Evolutionary conservation across 1,140 invertebrate genomes (phyloP), one percentile per base, ranked within the genome.

Genomic region (Frieseomelitta varia): DNA sequence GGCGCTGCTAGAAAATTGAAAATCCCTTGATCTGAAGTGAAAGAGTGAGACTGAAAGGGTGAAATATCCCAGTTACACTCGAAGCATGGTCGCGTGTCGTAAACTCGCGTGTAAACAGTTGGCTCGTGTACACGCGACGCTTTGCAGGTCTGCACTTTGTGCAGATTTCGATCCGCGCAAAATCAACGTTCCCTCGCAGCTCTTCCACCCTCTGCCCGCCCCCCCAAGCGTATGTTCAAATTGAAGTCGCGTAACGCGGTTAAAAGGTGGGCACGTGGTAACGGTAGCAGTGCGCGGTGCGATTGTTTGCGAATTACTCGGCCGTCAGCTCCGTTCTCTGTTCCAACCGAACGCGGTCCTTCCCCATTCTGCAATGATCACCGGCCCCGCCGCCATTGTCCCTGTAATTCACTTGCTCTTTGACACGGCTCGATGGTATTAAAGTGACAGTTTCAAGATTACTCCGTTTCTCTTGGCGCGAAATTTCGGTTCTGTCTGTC

Each of bases 291-390:
- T 19, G 4, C 27, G 55, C 21, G 39, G 15, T 21, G 34, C 82
- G 76, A 79, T 56, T 79, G 77, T 84, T 79, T 79, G 68, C 68
- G 47, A 79, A 84, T 79, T 84, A 79, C 77, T 55, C 55, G 67
- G 21, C 63, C 58, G 47, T 55, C 76, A n/a, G 65, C 24, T 56
- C 19, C 81, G 34, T 51, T 83, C 47, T 84, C 47, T 30, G 55
- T 72, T 65, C 15, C 67, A 61, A 56, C 47, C 61, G 0, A 55
- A 34, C 51, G 4, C 47, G 47, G 47, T n/a, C 14, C 21, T 14
- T 27, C 8, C 53, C 17, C 39, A 10, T 47, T 10, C 39, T 14
- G 6, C 51, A 21, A 56, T 56, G 71, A 73, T 53, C n/a, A 12
- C n/a, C 24, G 19, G 39, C 39, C 39, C 6, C 6, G 1, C 17